phyloP scores from a whole-genome alignment of 2,888 invertebrate species.

The Coenonympha arcania region DNA sequence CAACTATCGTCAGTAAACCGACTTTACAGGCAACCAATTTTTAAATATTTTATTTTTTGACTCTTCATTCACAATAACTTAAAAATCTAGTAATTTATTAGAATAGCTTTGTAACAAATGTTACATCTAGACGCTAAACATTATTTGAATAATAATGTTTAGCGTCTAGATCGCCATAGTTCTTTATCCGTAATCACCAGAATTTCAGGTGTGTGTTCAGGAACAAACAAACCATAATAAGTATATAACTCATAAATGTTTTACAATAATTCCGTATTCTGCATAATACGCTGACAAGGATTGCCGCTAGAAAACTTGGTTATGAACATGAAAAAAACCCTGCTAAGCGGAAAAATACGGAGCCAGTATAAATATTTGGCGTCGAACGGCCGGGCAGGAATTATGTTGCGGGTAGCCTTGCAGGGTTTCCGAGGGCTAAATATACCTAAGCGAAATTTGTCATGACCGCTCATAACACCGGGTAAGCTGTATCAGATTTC shows the following conservation, averaged over 20 bases:
- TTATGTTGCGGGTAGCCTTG: conserved; percentile 35
- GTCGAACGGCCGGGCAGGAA: conserved; percentile 39
- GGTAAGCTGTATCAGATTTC: conserved; percentile 20
- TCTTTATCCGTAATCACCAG: background rate
- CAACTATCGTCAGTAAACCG: no score
- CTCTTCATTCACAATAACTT: no score
- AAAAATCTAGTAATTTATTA: no score
- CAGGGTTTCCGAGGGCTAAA: conserved; percentile 48
- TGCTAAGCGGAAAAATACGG: conserved; percentile 14
- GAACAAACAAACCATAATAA: no score
- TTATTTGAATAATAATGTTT: background rate
- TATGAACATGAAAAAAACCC: conserved; percentile 5
- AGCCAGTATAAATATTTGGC: conserved; percentile 50
- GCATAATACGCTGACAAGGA: background rate
- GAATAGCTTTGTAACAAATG: no score
- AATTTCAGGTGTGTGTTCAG: background rate
- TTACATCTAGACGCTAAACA: no score
- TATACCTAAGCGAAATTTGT: conserved; percentile 33
- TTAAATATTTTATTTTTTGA: no score
- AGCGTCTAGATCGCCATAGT: no score
- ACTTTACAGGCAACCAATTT: no score
- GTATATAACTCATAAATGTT: background rate
- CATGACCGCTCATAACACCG: conserved; percentile 18
- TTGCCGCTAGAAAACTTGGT: conserved; percentile 8
- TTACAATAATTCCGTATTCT: conserved; percentile 6